phyloP scores from a whole-genome alignment of 2,113 vertebrate genomes.

The Lota lota region DNA sequence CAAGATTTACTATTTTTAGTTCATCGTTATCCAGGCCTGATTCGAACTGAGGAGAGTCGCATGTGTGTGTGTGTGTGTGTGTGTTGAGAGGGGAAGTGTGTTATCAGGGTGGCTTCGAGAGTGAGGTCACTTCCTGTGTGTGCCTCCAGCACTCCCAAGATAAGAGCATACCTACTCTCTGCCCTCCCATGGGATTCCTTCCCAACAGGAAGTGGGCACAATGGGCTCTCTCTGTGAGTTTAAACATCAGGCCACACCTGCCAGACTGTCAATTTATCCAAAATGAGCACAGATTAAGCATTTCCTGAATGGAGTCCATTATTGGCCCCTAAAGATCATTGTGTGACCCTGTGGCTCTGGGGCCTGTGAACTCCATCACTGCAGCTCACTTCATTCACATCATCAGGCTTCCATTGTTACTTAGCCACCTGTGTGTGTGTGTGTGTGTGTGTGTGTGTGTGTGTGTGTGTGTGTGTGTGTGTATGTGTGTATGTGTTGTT shows the following conservation, averaged over 20 bases:
- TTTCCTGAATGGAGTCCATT: constrained; percentile 40
- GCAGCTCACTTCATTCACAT: too few relatives aligned
- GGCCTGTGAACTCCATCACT: too few relatives aligned
- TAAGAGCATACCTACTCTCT: constrained; percentile 40
- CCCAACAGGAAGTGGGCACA: constrained; percentile 66
- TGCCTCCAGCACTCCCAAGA: constrained; percentile 45
- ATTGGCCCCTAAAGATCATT: not conserved
- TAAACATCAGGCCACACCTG: constrained; percentile 30
- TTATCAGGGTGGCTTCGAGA: constrained; percentile 47
- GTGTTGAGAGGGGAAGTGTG: constrained; percentile 19
- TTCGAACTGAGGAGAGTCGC: not conserved
- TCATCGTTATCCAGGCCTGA: constrained; percentile 24
- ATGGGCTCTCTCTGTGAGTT: constrained; percentile 54
- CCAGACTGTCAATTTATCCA: constrained; percentile 21
- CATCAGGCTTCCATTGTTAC: too few relatives aligned
- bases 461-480: too few relatives aligned
- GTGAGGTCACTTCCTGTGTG: constrained; percentile 72
- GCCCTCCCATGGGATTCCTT: constrained; percentile 38
- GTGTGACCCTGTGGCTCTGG: too few relatives aligned
- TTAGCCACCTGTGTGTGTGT: too few relatives aligned
- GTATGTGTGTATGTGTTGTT: too few relatives aligned
- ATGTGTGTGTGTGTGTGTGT: not conserved
- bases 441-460: too few relatives aligned
- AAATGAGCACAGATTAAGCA: constrained; percentile 35
- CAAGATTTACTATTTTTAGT: constrained; percentile 45